Evolutionary conservation across 2,113 vertebrate genomes (phyloP), one percentile per base, ranked within the genome.

Genomic region (Leucosticte australis): DNA sequence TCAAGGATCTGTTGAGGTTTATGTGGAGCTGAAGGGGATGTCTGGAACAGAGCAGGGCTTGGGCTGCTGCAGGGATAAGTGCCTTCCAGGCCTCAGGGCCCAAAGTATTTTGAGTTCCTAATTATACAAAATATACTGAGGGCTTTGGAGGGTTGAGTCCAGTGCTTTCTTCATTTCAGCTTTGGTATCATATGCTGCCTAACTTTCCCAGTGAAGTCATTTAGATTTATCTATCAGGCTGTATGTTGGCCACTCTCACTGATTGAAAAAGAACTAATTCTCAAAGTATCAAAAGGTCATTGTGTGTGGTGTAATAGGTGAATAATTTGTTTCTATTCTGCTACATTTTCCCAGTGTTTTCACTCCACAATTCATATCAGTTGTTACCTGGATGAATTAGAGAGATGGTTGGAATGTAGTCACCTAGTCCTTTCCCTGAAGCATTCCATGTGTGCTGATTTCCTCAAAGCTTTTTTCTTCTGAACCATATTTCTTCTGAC

Each of bases 1-100:
- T 18, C 0, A 2, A 65, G 18, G 22, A 30, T 77, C 42, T 81
- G 4, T 20, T 80, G 27, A 53, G 13, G 12, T 47, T 56, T 59
- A 31, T 7, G 1, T 35, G 33, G 10, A n/a, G 20, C 18, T 19
- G 17, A 46, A 12, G 1, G 1, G 4, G 1, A 6, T 27, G 5
- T 35, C 4, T 47, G 26, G 35, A 76, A 91, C 77, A 81, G 16
- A 70, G 6, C 21, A 62, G 10, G 9, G 35, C 16, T 67, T 30
- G 47, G 21, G 9, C 46, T 88, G 6, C 28, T 41, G 26, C 17
- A 76, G 15, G 10, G 10, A 27, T 46, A 57, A 63, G 5, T 82
- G 35, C 14, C 33, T 89, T 67, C 13, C 14, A 39, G 60, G 19
- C 26, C 35, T 50, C 35, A 89, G 59, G 13, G 60, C 13, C 13